phyloP scores from a whole-genome alignment of 2,888 invertebrate genomes.

The Epirrita christyi region DNA sequence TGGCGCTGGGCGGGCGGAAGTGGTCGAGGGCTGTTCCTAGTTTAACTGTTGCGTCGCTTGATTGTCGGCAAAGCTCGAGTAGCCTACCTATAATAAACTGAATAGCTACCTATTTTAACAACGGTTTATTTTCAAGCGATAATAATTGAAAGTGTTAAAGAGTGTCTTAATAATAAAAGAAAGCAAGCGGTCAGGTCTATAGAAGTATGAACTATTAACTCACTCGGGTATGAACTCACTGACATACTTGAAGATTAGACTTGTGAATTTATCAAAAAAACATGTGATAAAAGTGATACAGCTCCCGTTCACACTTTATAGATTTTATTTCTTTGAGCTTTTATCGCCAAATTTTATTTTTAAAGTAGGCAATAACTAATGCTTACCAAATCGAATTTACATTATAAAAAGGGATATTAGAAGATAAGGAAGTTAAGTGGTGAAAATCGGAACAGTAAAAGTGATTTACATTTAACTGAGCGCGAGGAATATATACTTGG shows the following conservation, averaged over 20 bases:
- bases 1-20: constrained; percentile 71
- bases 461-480: constrained; percentile 81
- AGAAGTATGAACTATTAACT: too few relatives aligned
- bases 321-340: not conserved
- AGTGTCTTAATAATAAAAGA: too few relatives aligned
- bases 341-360: constrained; percentile 18
- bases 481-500: constrained; percentile 81
- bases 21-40: constrained; percentile 73
- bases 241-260: too few relatives aligned
- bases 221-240: too few relatives aligned
- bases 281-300: not conserved
- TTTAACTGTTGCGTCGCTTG: constrained; percentile 81
- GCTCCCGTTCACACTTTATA: too few relatives aligned
- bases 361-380: constrained; percentile 26
- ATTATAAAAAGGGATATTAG: constrained; percentile 60
- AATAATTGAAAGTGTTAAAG: too few relatives aligned
- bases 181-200: too few relatives aligned
- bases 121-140: too few relatives aligned
- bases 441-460: constrained; percentile 78
- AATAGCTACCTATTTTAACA: constrained; percentile 3
- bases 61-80: constrained; percentile 54
- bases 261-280: not conserved
- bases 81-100: constrained; percentile 40
- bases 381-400: constrained; percentile 50
- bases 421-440: constrained; percentile 67